Percentiles rank a stretch among this genome's conserved stretches.
phyloP scores from a whole-genome alignment of 2,797 vertebrate genomes.

The Takifugu rubripes region DNA sequence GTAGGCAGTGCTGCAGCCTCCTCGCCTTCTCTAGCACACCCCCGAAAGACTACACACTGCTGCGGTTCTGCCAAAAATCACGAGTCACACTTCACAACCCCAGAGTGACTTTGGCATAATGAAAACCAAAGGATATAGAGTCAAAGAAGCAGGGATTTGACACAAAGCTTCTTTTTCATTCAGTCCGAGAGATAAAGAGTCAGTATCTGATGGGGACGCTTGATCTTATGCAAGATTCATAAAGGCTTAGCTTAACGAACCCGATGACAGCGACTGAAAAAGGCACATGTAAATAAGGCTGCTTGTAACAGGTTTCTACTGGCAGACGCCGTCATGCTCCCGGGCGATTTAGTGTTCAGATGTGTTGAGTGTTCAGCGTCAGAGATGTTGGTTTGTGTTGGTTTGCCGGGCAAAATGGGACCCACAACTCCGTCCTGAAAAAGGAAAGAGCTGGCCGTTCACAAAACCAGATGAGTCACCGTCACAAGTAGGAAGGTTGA shows the following conservation, averaged over 20 bases:
- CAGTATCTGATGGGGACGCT: slow-evolving; percentile 54
- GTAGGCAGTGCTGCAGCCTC: slow-evolving; percentile 65
- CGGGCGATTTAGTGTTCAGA: slow-evolving; percentile 29
- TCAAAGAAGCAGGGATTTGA: slow-evolving; percentile 56
- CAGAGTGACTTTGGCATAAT: slow-evolving; percentile 63
- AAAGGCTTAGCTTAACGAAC: slow-evolving; percentile 58
- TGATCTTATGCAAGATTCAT: slow-evolving; percentile 64
- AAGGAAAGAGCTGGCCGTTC: slow-evolving; percentile 31
- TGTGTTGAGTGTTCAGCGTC: slow-evolving; percentile 3
- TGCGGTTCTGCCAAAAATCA: slow-evolving; percentile 64
- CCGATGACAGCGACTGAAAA: slow-evolving; percentile 45
- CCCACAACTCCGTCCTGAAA: slow-evolving; percentile 19
- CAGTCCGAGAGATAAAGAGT: slow-evolving; percentile 52
- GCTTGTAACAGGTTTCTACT: slow-evolving; percentile 39
- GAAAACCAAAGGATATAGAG: slow-evolving; percentile 59
- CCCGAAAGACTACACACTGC: slow-evolving; percentile 62
- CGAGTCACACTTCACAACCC: slow-evolving; percentile 58
- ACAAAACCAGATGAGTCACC: slow-evolving; percentile 56
- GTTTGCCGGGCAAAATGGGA: slow-evolving; percentile 30
- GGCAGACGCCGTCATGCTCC: slow-evolving; percentile 28
- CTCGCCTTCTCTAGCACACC: slow-evolving; percentile 48
- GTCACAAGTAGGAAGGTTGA: slow-evolving; percentile 45
- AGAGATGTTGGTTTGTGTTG: slow-evolving; percentile 13
- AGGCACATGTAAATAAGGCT: slow-evolving; percentile 20
- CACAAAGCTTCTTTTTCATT: slow-evolving; percentile 59